Conservation (phyloP, 1,140 invertebrate species). For the Apis laboriosa region DNA sequence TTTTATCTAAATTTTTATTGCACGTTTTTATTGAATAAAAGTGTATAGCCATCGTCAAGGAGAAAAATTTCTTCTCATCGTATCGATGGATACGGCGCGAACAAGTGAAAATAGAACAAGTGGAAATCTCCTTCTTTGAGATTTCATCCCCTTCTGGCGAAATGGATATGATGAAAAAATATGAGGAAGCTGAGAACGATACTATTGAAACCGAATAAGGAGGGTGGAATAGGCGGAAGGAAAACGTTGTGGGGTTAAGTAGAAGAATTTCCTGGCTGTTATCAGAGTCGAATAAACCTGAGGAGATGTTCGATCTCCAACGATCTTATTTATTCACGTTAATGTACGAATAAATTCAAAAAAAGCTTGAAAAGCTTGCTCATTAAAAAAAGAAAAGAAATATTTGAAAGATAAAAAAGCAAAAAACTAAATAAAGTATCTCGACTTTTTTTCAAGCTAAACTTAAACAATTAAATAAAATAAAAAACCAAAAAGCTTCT, state of each 20-base stretch:
- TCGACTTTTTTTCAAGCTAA: too few relatives aligned
- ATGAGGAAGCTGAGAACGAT: constrained; percentile 12
- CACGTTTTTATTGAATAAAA: too few relatives aligned
- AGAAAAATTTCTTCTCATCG: background rate
- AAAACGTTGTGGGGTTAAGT: background rate
- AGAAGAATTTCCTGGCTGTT: background rate
- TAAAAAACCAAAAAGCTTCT: too few relatives aligned
- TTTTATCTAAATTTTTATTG: too few relatives aligned
- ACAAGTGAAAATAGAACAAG: constrained; percentile 1
- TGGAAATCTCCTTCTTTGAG: constrained; percentile 11
- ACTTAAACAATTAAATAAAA: too few relatives aligned
- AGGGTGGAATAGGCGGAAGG: constrained; percentile 13
- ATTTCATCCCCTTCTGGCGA: constrained; percentile 24
- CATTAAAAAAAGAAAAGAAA: too few relatives aligned
- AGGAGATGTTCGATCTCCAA: background rate
- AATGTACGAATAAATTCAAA: too few relatives aligned
- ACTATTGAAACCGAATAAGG: constrained; percentile 34
- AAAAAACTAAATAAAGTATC: too few relatives aligned
- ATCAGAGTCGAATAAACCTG: background rate
- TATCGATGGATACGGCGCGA: background rate
- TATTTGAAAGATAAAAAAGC: too few relatives aligned
- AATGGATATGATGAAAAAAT: constrained; percentile 30
- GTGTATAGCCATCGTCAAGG: too few relatives aligned
- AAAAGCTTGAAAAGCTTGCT: too few relatives aligned
- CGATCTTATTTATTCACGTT: too few relatives aligned